Evolutionary conservation across 2,113 vertebrate genomes (phyloP), one percentile per base, ranked within the genome.

Genomic region (Columbina picui): DNA sequence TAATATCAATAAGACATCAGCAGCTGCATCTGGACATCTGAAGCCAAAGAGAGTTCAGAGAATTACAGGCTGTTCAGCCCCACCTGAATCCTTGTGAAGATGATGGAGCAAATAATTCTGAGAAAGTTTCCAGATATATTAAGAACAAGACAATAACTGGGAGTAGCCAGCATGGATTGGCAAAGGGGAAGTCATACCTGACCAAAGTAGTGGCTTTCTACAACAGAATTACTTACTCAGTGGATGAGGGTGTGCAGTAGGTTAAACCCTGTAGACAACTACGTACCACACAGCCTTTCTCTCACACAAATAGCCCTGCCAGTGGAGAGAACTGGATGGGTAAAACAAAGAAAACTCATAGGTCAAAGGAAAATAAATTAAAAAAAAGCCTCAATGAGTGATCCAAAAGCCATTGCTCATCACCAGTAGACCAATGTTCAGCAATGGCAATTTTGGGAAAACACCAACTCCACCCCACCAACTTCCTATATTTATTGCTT

Each of bases 401-500:
- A 49, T 41, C 10, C 5, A 84, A 77, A 68, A 81, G 10, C 19
- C 36, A 6, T 21, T 45, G 8, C 10, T 55, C 29, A 39, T 32
- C 15, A 18, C 4, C 52, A 83, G 29, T n/a, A 71, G n/a, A 68
- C 4, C 17, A 59, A 14, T 61, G 52, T 4, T 11, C 36, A 63
- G 20, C 12, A 84, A 43, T 8, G 2, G 4, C 3, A 39, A 19
- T 52, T 89, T 38, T 30, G 12, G 17, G 52, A 67, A 52, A 76
- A 23, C 1, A 30, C 13, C 14, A 9, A 22, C 22, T 45, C 43
- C 43, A 45, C 20, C 3, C 4, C 2, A 1, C 3, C 7, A 1
- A 3, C 26, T 43, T 63, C 17, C 10, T 6, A 21, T 7, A 21
- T 30, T 41, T 70, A 27, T n/a, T 75, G 23, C 7, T 61, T 16